phyloP scores from a whole-genome alignment of 2,113 vertebrate species.

The Synchiropus splendidus region DNA sequence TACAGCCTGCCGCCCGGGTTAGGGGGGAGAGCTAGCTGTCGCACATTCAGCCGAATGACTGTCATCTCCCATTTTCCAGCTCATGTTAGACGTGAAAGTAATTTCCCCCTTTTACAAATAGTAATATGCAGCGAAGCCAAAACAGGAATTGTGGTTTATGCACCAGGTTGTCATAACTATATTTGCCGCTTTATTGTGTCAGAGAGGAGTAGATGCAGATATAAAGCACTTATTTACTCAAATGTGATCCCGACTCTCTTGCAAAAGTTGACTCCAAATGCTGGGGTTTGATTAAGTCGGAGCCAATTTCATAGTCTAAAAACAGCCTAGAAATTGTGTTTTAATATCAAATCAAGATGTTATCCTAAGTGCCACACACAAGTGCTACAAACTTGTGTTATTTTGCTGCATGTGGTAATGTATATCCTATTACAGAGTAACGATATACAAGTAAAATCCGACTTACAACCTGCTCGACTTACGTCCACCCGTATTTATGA shows the following conservation, averaged over 20 bases:
- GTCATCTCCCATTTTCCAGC: constrained; percentile 56
- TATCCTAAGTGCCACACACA: too few species aligned
- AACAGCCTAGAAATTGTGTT: too few species aligned
- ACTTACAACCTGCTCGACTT: too few species aligned
- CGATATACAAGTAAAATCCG: too few species aligned
- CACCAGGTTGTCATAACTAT: constrained; percentile 24
- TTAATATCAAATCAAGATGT: too few species aligned
- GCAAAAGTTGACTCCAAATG: constrained; percentile 3
- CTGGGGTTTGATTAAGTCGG: not conserved
- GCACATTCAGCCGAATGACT: constrained; percentile 47
- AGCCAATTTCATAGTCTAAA: not conserved
- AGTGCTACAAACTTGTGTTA: too few species aligned
- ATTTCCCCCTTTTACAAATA: constrained; percentile 50
- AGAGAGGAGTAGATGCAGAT: constrained; percentile 16
- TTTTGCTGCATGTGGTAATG: too few species aligned
- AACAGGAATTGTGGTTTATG: constrained; percentile 21
- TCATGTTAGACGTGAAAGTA: constrained; percentile 36
- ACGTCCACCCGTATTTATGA: too few species aligned
- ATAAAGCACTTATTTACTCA: not conserved
- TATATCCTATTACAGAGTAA: too few species aligned
- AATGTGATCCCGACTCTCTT: constrained; percentile 7
- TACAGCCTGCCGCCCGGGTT: constrained; percentile 51
- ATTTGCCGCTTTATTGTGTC: constrained; percentile 24
- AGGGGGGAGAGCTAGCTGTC: constrained; percentile 18
- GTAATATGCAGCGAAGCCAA: constrained; percentile 28